Base-by-base conservation (phyloP, 2,888 invertebrate species). In the Stegophylla sp. region DNA sequence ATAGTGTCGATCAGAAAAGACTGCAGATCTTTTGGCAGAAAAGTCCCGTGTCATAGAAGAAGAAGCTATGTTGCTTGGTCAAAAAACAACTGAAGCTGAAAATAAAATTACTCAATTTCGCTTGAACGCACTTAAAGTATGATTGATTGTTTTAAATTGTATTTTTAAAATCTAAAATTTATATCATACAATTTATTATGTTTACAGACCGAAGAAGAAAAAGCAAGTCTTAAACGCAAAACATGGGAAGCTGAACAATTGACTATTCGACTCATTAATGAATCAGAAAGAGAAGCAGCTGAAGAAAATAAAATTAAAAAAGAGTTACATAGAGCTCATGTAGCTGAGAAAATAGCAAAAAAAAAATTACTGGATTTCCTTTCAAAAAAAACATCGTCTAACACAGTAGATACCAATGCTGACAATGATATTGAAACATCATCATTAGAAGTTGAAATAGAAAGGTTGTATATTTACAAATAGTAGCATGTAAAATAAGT, bases 21-120 rank as follows among this genome's bases (percentile, higher is more conserved):
- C 97, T 0, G 97, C 97, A 45, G 97, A 98, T 86, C 88, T 98
- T 41, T 88, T 98, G 76, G 97, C 97, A 4, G 98, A 98, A 88
- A 98, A 98, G 86, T 97, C 97, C 74, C 90, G 96, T 7, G 93
- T 98, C 17, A 96, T 97, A 0, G 97, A 98, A 86, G 98, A 98
- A 85, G 98, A 98, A 87, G 96, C 97, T 0, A 92, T 94, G 85
- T 88, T 98, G 0, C 88, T 98, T 43, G 94, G 95, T 84, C 96
- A 97, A 87, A 98, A 98, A 87, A 97, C 98, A 1, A 90, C 93
- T 0, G 97, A 98, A 86, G 96, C 97, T 0, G 98, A 98, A 87
- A 91, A 95, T 82, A 98, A 98, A 88, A 95, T 97, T 85, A 94
- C 96, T 51, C 89, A 97, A 82, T 90, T 97, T 83, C 88, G 94